Conservation (phyloP, 2,113 vertebrate species). For the Lepus timidus region DNA sequence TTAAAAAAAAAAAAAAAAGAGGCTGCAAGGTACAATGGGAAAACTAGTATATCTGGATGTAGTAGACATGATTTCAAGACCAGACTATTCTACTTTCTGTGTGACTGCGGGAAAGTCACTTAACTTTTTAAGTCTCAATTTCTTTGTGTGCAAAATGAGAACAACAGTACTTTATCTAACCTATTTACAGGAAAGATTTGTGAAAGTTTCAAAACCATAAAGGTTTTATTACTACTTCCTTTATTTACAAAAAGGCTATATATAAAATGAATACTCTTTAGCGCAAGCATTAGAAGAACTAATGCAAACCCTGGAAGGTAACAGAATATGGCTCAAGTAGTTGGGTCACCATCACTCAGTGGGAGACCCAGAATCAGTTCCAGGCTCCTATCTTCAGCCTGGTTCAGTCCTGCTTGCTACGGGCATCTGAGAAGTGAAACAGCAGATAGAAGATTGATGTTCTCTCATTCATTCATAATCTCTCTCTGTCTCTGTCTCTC, state of each 20-base stretch:
- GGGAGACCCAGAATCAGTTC: too few relatives aligned
- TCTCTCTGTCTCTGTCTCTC: too few relatives aligned
- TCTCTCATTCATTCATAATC: too few relatives aligned
- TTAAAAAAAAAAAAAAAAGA: background rate
- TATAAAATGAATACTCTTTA: background rate
- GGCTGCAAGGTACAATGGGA: background rate
- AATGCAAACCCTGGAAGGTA: too few relatives aligned
- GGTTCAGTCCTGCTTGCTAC: too few relatives aligned
- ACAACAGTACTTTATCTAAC: background rate
- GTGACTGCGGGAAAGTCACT: background rate
- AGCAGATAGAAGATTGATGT: too few relatives aligned
- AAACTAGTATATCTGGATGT: background rate
- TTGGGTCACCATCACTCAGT: too few relatives aligned
- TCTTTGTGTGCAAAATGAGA: conserved; percentile 8
- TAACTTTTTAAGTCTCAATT: conserved; percentile 25
- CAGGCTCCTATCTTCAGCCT: too few relatives aligned
- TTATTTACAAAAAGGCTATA: background rate
- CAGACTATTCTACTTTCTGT: background rate
- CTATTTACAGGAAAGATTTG: background rate
- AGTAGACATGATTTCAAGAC: background rate
- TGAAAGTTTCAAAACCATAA: conserved; percentile 28
- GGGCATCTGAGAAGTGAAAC: too few relatives aligned
- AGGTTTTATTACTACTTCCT: background rate
- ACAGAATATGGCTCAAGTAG: too few relatives aligned
- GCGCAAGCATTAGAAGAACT: background rate